A percentile compares a stretch with the other conserved stretches of the same genome.
Evolutionary conservation across 2,797 vertebrate genomes (phyloP).

Genomic region (Muscicapa comitata): DNA sequence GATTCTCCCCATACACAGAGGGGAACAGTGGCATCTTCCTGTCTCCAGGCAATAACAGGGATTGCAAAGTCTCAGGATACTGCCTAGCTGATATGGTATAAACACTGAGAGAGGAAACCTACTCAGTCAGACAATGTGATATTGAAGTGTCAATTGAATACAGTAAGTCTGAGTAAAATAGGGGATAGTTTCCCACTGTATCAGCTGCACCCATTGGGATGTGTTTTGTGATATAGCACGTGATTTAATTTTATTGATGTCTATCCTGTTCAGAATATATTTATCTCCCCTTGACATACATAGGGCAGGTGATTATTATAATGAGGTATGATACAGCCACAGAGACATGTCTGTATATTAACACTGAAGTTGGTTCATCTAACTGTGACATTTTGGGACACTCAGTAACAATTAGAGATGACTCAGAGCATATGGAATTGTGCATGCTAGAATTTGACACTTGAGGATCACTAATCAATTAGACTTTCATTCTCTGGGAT

Average conservation of each 20-base stretch:
- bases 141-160: neutral
- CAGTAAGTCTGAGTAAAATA: neutral
- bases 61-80: neutral
- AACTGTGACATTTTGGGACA: neutral
- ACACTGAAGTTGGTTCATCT: neutral
- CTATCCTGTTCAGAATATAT: neutral
- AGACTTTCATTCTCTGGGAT: neutral
- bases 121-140: neutral
- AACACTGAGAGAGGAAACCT: neutral
- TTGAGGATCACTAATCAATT: neutral
- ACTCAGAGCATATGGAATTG: neutral
- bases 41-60: neutral
- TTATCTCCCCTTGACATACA: neutral
- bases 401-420: neutral
- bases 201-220: neutral
- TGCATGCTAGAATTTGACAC: neutral
- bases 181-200: neutral
- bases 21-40: neutral
- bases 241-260: neutral
- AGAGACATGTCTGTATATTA: neutral
- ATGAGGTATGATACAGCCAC: neutral
- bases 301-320: neutral
- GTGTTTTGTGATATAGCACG: neutral
- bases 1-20: neutral
- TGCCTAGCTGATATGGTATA: neutral